These are phyloP conservation scores for Drosophila suboccidentalis DNA, from an alignment of 2,888 invertebrate genomes.

Conservation along the genomic window DNA sequence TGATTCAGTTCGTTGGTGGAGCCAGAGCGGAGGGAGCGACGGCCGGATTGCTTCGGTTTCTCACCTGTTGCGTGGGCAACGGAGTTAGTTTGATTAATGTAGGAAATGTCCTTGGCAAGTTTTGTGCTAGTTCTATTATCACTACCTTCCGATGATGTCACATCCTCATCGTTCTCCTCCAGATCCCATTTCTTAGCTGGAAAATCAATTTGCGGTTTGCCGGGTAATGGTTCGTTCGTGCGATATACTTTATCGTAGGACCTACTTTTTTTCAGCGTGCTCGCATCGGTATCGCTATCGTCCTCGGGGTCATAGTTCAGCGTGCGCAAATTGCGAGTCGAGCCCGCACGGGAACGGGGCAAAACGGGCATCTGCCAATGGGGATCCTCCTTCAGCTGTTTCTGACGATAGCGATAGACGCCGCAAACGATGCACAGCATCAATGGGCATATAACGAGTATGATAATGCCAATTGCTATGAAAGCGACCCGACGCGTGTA, in stretches of 20 bases:
- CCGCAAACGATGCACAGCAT: conserved; percentile 88
- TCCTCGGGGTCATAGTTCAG: conserved; percentile 86
- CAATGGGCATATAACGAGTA: conserved; percentile 90
- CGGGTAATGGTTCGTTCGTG: conserved; percentile 92
- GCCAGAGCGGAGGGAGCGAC: conserved; percentile 87
- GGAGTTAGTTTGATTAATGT: conserved; percentile 85
- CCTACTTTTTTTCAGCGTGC: conserved; percentile 88
- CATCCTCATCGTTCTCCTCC: conserved; percentile 88
- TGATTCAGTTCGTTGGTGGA: conserved; percentile 83
- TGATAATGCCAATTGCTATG: conserved; percentile 90
- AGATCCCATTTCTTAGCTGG: conserved; percentile 93
- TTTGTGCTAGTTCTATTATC: conserved; percentile 88
- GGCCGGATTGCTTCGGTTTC: conserved; percentile 87
- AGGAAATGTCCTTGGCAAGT: conserved; percentile 88
- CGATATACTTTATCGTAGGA: conserved; percentile 93
- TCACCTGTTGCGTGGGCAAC: conserved; percentile 84
- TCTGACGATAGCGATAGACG: conserved; percentile 88
- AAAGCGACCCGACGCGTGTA: conserved; percentile 91
- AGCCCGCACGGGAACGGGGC: conserved; percentile 88
- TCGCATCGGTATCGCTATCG: conserved; percentile 87
- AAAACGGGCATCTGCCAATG: conserved; percentile 87
- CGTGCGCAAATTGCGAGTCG: conserved; percentile 87
- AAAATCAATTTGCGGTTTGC: conserved; percentile 91
- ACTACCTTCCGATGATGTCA: conserved; percentile 88
- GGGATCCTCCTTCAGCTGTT: conserved; percentile 88